Evolutionary conservation across 2,888 invertebrate genomes (phyloP).

Genomic region (Diaperis boleti): DNA sequence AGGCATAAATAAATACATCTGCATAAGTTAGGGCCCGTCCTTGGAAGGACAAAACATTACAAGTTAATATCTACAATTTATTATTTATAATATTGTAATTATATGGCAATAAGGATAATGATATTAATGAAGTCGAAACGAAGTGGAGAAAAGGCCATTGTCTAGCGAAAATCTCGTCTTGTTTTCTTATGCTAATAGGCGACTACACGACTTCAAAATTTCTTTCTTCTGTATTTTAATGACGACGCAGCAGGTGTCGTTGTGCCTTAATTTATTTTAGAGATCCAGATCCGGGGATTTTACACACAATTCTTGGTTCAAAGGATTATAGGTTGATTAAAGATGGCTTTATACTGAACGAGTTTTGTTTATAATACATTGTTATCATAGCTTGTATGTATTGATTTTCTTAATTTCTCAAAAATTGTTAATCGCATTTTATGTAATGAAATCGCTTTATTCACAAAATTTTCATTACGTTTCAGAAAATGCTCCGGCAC

Average conservation of each 20-base stretch:
- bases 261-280: slow-evolving; percentile 3
- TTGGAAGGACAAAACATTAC: slow-evolving; percentile 47
- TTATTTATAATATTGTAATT: slow-evolving; percentile 42
- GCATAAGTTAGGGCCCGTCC: slow-evolving; percentile 42
- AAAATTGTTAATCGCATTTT: too few relatives aligned
- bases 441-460: too few relatives aligned
- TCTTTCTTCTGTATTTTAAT: slow-evolving; percentile 33
- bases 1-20: slow-evolving; percentile 39
- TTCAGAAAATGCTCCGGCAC: too few relatives aligned
- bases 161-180: slow-evolving; percentile 37
- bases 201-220: slow-evolving; percentile 32
- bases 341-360: too few relatives aligned
- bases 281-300: slow-evolving; percentile 5
- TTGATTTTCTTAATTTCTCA: too few relatives aligned
- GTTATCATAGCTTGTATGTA: too few relatives aligned
- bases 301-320: slow-evolving; percentile 9
- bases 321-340: not conserved
- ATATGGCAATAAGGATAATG: slow-evolving; percentile 34
- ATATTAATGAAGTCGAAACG: slow-evolving; percentile 39
- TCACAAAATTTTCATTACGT: too few relatives aligned
- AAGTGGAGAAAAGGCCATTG: slow-evolving; percentile 33
- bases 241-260: slow-evolving; percentile 39
- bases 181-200: slow-evolving; percentile 40
- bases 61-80: slow-evolving; percentile 35
- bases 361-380: too few relatives aligned